Percentiles rank a stretch among this genome's conserved stretches.
phyloP scores from a whole-genome alignment of 2,797 vertebrate species.

The Argyrosomus regius region DNA sequence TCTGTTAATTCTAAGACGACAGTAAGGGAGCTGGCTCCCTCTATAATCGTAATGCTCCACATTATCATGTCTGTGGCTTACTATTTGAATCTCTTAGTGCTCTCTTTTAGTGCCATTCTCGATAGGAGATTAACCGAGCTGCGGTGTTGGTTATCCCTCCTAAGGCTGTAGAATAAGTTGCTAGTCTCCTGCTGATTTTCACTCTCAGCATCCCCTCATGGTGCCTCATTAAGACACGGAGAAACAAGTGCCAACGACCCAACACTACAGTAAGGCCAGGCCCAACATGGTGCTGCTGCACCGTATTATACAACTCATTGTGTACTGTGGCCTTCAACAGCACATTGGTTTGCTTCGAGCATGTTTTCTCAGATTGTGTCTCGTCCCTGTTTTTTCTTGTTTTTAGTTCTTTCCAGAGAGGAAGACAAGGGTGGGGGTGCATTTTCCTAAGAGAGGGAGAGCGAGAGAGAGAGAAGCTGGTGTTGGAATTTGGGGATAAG shows the following conservation, averaged over 20 bases:
- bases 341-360: slow-evolving; percentile 45
- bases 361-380: slow-evolving; percentile 45
- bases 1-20: slow-evolving; percentile 28
- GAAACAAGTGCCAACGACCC: slow-evolving; percentile 76
- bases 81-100: slow-evolving; percentile 32
- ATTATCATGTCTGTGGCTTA: slow-evolving; percentile 23
- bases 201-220: slow-evolving; percentile 78
- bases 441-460: neutral
- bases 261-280: slow-evolving; percentile 48
- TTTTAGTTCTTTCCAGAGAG: slow-evolving; percentile 12
- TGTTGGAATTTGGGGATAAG: slow-evolving; percentile 59
- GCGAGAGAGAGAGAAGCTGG: neutral
- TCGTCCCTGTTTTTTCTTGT: slow-evolving; percentile 12
- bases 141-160: slow-evolving; percentile 55
- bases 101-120: slow-evolving; percentile 48
- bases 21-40: slow-evolving; percentile 35
- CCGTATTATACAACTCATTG: slow-evolving; percentile 42
- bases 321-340: slow-evolving; percentile 58
- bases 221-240: slow-evolving; percentile 80
- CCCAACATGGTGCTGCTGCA: slow-evolving; percentile 39
- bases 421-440: slow-evolving; percentile 6
- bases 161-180: slow-evolving; percentile 63
- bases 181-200: slow-evolving; percentile 69
- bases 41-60: slow-evolving; percentile 46
- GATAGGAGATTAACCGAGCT: slow-evolving; percentile 64